A percentile compares a stretch with the other conserved stretches of the same genome.
These are phyloP conservation scores for Synodontis membranacea DNA, from an alignment of 2,113 vertebrate genomes.

Conservation along the genomic window DNA sequence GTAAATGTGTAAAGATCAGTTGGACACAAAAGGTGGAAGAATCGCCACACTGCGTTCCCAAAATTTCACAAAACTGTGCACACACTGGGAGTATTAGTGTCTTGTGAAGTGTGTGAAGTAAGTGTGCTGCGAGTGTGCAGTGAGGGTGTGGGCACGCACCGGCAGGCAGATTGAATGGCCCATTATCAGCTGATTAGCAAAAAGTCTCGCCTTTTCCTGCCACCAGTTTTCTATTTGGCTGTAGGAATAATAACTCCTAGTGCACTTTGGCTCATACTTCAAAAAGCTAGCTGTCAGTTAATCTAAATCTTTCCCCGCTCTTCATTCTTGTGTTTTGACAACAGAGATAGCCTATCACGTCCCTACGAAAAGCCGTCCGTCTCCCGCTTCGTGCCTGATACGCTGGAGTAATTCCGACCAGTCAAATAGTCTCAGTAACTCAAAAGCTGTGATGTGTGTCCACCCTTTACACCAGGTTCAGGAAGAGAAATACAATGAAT, in stretches of 20 bases:
- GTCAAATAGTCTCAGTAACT: conserved; percentile 55
- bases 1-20: neutral
- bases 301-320: conserved; percentile 67
- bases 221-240: conserved; percentile 65
- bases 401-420: conserved; percentile 57
- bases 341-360: conserved; percentile 80
- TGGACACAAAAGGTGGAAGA: neutral
- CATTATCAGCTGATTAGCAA: conserved; percentile 80
- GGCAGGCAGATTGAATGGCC: conserved; percentile 62
- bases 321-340: conserved; percentile 81
- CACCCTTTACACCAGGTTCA: conserved; percentile 27
- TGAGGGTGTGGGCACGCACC: conserved; percentile 61
- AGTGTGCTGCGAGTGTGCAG: conserved; percentile 72
- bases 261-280: conserved; percentile 79
- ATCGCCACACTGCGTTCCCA: neutral
- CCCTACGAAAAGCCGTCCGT: conserved; percentile 68
- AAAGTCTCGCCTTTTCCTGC: conserved; percentile 80
- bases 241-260: conserved; percentile 71
- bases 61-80: neutral
- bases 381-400: conserved; percentile 69
- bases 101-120: conserved; percentile 63
- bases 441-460: conserved; percentile 53
- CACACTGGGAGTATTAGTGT: neutral
- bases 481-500: conserved; percentile 41
- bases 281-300: conserved; percentile 73